Evolutionary conservation across 1,140 invertebrate species (phyloP).

Genomic region (Coptotermes formosanus): DNA sequence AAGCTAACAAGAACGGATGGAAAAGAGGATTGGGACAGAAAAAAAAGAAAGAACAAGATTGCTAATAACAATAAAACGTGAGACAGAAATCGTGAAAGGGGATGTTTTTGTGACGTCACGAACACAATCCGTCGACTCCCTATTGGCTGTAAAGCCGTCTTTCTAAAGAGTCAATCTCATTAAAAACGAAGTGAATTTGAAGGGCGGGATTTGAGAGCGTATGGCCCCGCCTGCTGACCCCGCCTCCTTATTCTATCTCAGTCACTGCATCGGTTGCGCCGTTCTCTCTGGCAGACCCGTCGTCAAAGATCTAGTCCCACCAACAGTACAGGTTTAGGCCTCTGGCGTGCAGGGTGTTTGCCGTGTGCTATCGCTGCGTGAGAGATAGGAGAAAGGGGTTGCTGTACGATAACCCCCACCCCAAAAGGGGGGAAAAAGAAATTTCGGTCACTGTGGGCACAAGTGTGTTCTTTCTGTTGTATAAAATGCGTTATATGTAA

Average conservation of each 20-base stretch:
- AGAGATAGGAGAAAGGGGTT: neutral
- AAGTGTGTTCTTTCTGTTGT: neutral
- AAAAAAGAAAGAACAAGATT: neutral
- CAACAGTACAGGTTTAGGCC: slow-evolving; percentile 11
- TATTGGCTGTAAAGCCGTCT: slow-evolving; percentile 20
- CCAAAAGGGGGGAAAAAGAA: neutral
- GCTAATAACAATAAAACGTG: neutral
- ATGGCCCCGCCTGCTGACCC: neutral
- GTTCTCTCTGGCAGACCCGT: neutral
- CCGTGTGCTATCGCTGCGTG: neutral
- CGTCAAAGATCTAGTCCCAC: neutral
- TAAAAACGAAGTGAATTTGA: slow-evolving; percentile 20
- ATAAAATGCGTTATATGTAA: too few species aligned
- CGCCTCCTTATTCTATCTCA: neutral
- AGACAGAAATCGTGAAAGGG: neutral
- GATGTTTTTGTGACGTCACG: slow-evolving; percentile 7
- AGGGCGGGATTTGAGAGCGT: neutral
- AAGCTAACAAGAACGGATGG: neutral
- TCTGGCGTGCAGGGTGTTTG: neutral
- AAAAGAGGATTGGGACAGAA: neutral
- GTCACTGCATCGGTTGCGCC: neutral
- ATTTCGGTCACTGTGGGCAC: neutral
- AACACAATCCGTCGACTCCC: neutral
- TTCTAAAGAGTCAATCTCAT: slow-evolving; percentile 30
- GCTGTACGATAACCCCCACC: neutral